Base-by-base conservation (phyloP, 2,888 invertebrate species). In the Leptinotarsa peninsularis region DNA sequence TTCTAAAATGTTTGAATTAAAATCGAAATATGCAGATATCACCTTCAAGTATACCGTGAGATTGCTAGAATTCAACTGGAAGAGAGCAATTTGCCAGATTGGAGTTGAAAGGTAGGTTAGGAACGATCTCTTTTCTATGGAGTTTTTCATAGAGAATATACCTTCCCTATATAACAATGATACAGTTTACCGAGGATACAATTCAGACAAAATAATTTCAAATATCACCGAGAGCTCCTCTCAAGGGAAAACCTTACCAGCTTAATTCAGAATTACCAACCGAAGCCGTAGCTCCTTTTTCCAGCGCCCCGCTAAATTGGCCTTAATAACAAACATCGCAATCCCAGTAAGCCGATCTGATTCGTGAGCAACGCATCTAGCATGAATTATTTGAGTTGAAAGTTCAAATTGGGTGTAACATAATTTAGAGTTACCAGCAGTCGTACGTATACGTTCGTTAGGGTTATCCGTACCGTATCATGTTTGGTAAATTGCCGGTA, bases 401-500 rank as follows among this genome's bases (percentile, higher is more conserved):
- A 78, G 74, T 78, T 78, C 68, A 74, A 78, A 78, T 74, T 78
- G 66, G 69, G 69, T 73, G 67, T 69, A 74, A 72, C 73, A 72
- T 75, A 69, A 75, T 75, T 75, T 74, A 75, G 71, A 73, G 73
- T 73, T 73, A 71, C 77, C 71, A 21, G 21, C 63, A 73, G 58
- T 78, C 75, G 73, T 73, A 60, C 75, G 71, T 72, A 72, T 76
- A 72, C 72, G 75, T 76, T 77, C 78, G 74, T 78, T 75, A 78
- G 71, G 70, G 66, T 69, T 78, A 72, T 76, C 76, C 74, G 76
- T 69, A 74, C 66, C 66, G 76, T 74, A 78, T 77, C 80, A 77
- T 77, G 80, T 79, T 79, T 79, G 80, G 72, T 79, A 80, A 79
- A 81, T 79, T 80, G 76, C 75, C 80, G 78, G 79, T 79, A 72